Evolutionary conservation across 2,888 invertebrate species (phyloP), one percentile per base, ranked within the genome.

Genomic region (Phalangium opilio): DNA sequence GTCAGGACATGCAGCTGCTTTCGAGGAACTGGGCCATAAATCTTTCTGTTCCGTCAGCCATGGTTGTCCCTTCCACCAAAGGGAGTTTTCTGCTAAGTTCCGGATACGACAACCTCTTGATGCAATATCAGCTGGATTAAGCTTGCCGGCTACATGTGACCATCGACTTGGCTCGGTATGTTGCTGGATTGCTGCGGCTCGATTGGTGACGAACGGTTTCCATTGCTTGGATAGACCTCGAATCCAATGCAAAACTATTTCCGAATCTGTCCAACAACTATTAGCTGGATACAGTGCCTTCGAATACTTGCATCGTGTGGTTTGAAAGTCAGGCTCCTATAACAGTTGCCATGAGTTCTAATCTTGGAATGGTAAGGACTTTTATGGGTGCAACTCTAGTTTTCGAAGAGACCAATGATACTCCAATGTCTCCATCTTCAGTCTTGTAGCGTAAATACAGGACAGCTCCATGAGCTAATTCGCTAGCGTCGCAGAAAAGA

Each of bases 401-500:
- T 14, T 44, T 44, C 18, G 44, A 34, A 3, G 34, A 36, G 36
- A 44, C 35, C 36, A 43, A 18, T 10, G 14, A 34, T 15, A 43
- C 44, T 8, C 20, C 18, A 8, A 44, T 36, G 5, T 17, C 8
- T 35, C 43, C 18, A 3, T 42, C 32, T 32, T 4, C 5, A 14
- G 10, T 32, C 33, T 42, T n/a, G 15, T 33, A 43, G 17, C 33
- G 27, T 43, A 43, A 3, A 43, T 17, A 32, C 33, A 43, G 27
- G 15, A 17, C 17, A 43, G 43, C 32, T 14, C 33, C 27, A 43
- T 33, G 32, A 32, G 43, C 43, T 5, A 12, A 33, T 10, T 21
- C n/a, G 33, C 33, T 43, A 19, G 44, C 44, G 34, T 44, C 44
- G 20, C 34, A 17, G 32, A 43, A 33, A 14, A 34, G 17, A 35